Conservation (phyloP, 2,888 invertebrate species). For the Proisotoma minuta region DNA sequence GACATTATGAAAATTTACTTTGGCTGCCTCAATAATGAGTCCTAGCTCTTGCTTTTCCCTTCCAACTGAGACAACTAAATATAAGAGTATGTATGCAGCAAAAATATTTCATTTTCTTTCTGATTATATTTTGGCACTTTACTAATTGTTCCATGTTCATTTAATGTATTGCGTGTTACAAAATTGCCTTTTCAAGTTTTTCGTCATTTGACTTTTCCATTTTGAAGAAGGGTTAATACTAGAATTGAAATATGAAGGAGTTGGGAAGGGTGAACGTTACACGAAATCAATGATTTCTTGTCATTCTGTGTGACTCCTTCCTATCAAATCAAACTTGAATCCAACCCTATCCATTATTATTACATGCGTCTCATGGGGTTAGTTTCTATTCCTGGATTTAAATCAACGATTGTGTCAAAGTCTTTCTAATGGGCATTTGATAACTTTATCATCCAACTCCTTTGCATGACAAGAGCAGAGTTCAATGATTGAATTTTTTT, state of each 20-base stretch:
- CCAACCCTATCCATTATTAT: slow-evolving; percentile 26
- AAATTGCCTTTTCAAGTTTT: no score
- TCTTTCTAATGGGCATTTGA: slow-evolving; percentile 13
- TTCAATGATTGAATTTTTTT: neutral
- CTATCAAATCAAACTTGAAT: slow-evolving; percentile 16
- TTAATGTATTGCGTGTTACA: no score
- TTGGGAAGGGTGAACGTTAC: slow-evolving; percentile 16
- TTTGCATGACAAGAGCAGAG: neutral
- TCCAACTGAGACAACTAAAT: no score
- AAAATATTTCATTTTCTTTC: no score
- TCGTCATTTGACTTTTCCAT: no score
- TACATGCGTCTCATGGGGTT: slow-evolving; percentile 24
- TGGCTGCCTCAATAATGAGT: slow-evolving; percentile 13
- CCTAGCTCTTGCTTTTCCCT: neutral
- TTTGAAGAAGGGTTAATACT: no score
- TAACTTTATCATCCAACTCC: slow-evolving; percentile 10
- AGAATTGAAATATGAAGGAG: slow-evolving; percentile 6
- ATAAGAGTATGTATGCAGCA: no score
- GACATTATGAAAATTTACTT: slow-evolving; percentile 24
- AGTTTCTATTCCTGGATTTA: slow-evolving; percentile 21
- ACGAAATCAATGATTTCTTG: slow-evolving; percentile 13
- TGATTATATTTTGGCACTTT: no score
- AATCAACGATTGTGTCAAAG: slow-evolving; percentile 4
- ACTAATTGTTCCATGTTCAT: no score
- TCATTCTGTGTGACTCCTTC: slow-evolving; percentile 10